phyloP scores from a whole-genome alignment of 2,888 invertebrate species.

The Patella pellucida region DNA sequence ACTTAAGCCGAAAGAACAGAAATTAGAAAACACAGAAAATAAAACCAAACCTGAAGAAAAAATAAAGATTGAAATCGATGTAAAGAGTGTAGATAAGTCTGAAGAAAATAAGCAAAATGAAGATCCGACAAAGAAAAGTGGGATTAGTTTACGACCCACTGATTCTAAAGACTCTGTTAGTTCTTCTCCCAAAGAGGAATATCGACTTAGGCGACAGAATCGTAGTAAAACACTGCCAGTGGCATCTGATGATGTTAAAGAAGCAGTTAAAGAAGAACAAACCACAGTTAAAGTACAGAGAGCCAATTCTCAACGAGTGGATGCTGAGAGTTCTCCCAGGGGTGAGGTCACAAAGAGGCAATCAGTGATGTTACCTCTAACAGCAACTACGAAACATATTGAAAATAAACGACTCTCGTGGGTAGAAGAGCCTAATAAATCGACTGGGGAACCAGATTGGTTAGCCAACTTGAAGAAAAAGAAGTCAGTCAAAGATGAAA shows the following conservation, averaged over 20 bases:
- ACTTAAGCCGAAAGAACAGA: not conserved
- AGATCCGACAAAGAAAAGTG: conserved; percentile 16
- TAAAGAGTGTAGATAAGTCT: not conserved
- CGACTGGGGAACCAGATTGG: conserved; percentile 30
- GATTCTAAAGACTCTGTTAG: not conserved
- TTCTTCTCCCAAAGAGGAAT: conserved; percentile 55
- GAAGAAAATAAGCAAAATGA: conserved; percentile 19
- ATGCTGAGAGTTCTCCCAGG: not conserved
- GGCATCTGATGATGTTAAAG: conserved; percentile 37
- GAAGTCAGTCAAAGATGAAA: conserved; percentile 21
- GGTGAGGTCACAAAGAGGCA: conserved; percentile 5
- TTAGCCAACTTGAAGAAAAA: conserved; percentile 30
- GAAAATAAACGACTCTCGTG: conserved; percentile 14
- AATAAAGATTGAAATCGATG: not conserved
- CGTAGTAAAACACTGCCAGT: conserved; percentile 61
- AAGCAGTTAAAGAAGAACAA: conserved; percentile 35
- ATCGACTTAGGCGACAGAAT: conserved; percentile 48
- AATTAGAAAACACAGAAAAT: not conserved
- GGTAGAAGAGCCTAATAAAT: conserved; percentile 1
- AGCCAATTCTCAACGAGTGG: conserved; percentile 34
- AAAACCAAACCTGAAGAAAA: not conserved
- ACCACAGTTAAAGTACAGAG: conserved; percentile 38
- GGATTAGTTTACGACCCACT: not conserved
- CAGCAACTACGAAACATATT: conserved; percentile 9
- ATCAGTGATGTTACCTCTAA: conserved; percentile 2